Evolutionary conservation across 2,888 invertebrate species (phyloP), one percentile per base, ranked within the genome.

Genomic region (Molanna angustata): DNA sequence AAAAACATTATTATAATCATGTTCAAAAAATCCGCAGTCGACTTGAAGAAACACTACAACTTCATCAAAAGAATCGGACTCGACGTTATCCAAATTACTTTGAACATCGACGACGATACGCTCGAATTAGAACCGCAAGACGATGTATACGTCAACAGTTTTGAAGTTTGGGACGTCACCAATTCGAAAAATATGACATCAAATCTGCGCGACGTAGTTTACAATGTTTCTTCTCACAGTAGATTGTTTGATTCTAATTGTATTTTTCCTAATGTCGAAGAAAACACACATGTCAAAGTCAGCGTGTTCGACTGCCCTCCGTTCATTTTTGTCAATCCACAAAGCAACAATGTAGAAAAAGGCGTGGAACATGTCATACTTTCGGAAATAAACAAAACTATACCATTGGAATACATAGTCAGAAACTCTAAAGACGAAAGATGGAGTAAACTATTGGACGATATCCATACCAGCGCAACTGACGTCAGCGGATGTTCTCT

Each of bases 281-380:
- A 14, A 2, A 21, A 21, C 18, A 21, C 14, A 14, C 19, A 19
- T 4, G 21, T 41, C 2, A 18, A 21, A n/a, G 41, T 41, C 4
- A 17, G 41, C n/a, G 20, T 41, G 6, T 41, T 41, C n/a, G 4
- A 41, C 21, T 41, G 41, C 21, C 41, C 41, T 9, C 41, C 41
- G 3, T 41, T 21, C n/a, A 21, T 41, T 21, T 3, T 20, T 17
- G 21, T 41, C 2, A 13, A 41, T 21, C 21, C 19, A 41, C 13
- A 7, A 4, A 41, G 20, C 7, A 41, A 41, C 9, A 14, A 41
- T 20, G 41, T 41, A 4, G 19, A 21, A 17, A 13, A 2, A 6
- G 41, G 41, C 9, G 18, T 41, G 41, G 41, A 41, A 13, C 4
- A 20, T 21, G 20, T 41, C n/a, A 20, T 41, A n/a, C n/a, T 41